Conservation (phyloP, 2,888 invertebrate genomes). For the Ctena decussata region DNA sequence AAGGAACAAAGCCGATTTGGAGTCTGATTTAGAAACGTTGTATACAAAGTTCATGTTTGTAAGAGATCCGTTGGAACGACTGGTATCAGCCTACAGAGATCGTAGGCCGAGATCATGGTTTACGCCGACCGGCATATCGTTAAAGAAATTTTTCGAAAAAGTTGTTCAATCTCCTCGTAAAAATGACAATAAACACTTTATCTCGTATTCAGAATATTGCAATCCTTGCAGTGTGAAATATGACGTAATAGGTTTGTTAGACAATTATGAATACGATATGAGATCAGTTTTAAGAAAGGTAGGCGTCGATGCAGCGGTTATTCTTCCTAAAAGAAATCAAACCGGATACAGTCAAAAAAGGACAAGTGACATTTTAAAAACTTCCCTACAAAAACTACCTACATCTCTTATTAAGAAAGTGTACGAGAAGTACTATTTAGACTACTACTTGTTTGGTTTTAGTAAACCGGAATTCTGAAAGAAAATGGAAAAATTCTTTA, state of each 20-base stretch:
- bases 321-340: not conserved
- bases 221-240: not conserved
- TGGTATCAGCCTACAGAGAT: not conserved
- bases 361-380: not conserved
- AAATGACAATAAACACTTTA: not conserved
- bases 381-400: not conserved
- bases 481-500: no score
- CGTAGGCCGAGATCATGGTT: not conserved
- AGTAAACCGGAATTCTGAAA: not conserved
- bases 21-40: not conserved
- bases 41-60: constrained; percentile 1
- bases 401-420: not conserved
- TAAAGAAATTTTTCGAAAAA: not conserved
- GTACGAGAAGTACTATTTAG: not conserved
- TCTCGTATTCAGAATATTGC: not conserved
- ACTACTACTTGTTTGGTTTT: constrained; percentile 3
- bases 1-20: not conserved
- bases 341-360: not conserved
- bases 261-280: not conserved
- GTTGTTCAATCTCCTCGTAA: not conserved
- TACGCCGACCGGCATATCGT: not conserved
- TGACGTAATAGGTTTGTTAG: not conserved
- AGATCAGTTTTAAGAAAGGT: not conserved
- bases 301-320: not conserved
- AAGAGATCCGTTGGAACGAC: not conserved